A percentile compares a stretch with the other conserved stretches of the same genome.
Conservation (phyloP, 53 echinoderm and acorn worm genomes). For the Actinopyga echinites region DNA sequence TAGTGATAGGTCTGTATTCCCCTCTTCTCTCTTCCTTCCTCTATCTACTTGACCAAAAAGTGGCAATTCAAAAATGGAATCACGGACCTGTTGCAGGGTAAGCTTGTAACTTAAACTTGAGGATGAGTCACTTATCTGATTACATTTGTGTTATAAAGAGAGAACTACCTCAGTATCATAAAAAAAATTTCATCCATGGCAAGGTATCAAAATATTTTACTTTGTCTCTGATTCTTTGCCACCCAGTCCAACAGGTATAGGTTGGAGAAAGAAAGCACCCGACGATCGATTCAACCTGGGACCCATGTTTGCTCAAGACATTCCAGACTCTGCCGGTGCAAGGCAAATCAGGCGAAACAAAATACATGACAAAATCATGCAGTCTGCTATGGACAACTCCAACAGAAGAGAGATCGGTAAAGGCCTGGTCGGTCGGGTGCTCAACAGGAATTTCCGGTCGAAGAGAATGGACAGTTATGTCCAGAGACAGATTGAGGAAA, state of each 20-base stretch:
- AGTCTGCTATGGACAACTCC: conserved; percentile 80
- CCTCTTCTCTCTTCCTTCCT: no score
- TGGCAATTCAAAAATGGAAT: no score
- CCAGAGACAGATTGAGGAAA: conserved; percentile 92
- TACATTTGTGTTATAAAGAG: no score
- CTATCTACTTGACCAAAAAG: no score
- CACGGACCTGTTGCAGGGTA: no score
- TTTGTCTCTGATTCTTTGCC: background rate
- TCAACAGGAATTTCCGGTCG: conserved; percentile 81
- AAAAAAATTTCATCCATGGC: no score
- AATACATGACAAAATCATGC: conserved; percentile 91
- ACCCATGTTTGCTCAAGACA: conserved; percentile 62
- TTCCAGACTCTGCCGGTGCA: conserved; percentile 59
- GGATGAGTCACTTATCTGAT: no score
- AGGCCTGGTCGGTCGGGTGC: conserved; percentile 91
- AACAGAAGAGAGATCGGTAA: conserved; percentile 92
- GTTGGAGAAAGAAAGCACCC: conserved; percentile 82
- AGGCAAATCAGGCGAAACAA: conserved; percentile 78
- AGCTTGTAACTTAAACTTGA: no score
- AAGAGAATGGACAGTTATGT: conserved; percentile 92
- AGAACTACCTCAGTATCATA: no score
- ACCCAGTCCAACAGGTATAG: conserved; percentile 88
- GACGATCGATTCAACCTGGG: conserved; percentile 87
- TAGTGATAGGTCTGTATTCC: no score
- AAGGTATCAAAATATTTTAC: no score